These are phyloP conservation scores for Agrochola litura DNA, from an alignment of 2,888 invertebrate species.

Conservation along the genomic window DNA sequence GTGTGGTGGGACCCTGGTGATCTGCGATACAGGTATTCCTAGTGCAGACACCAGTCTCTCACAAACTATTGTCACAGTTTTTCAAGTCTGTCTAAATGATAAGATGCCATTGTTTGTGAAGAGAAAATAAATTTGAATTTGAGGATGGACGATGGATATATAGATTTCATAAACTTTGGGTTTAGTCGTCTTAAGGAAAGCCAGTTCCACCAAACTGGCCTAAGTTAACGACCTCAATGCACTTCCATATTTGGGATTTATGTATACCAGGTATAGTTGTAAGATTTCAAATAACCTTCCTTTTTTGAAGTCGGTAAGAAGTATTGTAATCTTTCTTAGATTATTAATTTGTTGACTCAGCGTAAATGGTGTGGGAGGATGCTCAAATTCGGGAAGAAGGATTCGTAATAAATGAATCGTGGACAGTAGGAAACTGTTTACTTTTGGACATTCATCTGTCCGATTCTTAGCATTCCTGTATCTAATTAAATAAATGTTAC, in stretches of 20 bases:
- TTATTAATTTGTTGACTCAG: neutral
- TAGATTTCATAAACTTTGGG: too few species aligned
- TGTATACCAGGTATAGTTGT: neutral
- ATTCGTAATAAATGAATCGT: neutral
- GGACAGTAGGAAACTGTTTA: neutral
- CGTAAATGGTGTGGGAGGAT: neutral
- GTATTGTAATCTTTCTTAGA: too few species aligned
- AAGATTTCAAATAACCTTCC: too few species aligned
- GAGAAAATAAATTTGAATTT: too few species aligned
- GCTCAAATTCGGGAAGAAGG: neutral
- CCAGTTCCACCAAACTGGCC: neutral
- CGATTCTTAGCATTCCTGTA: neutral
- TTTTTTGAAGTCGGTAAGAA: too few species aligned
- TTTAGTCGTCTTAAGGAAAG: neutral
- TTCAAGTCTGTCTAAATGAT: too few species aligned
- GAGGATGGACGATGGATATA: neutral
- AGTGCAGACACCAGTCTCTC: too few species aligned
- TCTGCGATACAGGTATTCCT: too few species aligned
- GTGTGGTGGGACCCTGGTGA: too few species aligned
- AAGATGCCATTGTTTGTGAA: too few species aligned
- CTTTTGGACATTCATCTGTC: neutral
- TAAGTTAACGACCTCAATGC: neutral
- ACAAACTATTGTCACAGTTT: too few species aligned
- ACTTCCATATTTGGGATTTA: neutral
- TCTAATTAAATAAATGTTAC: neutral